Evolutionary conservation across 2,113 vertebrate genomes (phyloP), one percentile per base, ranked within the genome.

Genomic region (Ifrita kowaldi): DNA sequence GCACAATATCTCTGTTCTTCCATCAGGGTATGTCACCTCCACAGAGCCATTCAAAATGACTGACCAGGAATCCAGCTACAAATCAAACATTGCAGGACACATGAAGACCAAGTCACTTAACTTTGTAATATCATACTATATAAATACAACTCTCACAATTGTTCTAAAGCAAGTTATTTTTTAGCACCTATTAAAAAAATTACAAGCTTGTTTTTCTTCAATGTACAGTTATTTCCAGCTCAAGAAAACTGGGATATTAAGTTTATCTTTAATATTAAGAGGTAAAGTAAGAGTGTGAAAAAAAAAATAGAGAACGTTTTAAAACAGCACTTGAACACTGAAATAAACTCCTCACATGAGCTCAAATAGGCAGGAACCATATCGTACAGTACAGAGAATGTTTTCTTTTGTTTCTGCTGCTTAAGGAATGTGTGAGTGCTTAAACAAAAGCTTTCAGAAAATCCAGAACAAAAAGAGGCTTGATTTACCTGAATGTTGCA

Each of bases 41-140:
- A 99, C 99, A 12, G 99, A 99, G 35, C 99, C 99, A 78, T 99
- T 99, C 95, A 99, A 98, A 97, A 99, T 99, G 96, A 99, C 99
- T 32, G 99, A 99, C 99, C 99, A 99, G 44, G 99, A 99, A 97
- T 99, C 99, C 98, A 99, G 98, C 99, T 99, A 94, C 47, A 95
- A 78, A 82, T 65, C 30, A 92, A 95, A 95, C 14, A 39, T 87
- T 62, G 44, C 70, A 75, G 44, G 46, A 79, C 6, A 93, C 1
- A 9, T 65, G n/a, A 92, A 91, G 6, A 78, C 1, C 16, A 33
- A 93, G 44, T 27, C 33, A 83, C 4, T 50, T 78, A 46, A 73
- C 28, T 30, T 8, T 63, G 14, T 64, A 59, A 17, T 37, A 68
- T 10, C 20, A 30, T 21, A 52, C 20, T 35, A 23, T 3, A 76